A percentile compares a stretch with the other conserved stretches of the same genome.
These are phyloP conservation scores for Misgurnus mizolepis DNA, from an alignment of 2,113 vertebrate genomes.

Conservation along the genomic window DNA sequence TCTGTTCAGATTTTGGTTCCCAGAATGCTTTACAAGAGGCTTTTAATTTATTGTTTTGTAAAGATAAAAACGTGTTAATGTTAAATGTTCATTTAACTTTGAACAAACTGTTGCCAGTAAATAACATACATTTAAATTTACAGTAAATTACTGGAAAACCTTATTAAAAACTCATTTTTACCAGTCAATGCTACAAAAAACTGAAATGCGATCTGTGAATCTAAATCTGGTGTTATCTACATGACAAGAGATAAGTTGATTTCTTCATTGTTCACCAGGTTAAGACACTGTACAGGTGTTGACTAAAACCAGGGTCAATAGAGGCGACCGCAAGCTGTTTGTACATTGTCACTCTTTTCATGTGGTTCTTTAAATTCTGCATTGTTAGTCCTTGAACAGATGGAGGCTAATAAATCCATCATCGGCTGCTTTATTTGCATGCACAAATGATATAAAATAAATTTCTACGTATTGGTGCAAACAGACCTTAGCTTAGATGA, in stretches of 20 bases:
- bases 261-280: slow-evolving; percentile 64
- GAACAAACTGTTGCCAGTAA: too few species aligned
- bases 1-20: too few species aligned
- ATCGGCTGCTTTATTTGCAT: slow-evolving; percentile 55
- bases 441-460: slow-evolving; percentile 51
- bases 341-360: slow-evolving; percentile 44
- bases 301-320: slow-evolving; percentile 61
- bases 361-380: slow-evolving; percentile 50
- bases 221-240: slow-evolving; percentile 64
- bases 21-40: too few species aligned
- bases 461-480: slow-evolving; percentile 47
- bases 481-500: not conserved
- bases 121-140: too few species aligned
- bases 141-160: not conserved
- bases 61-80: too few species aligned
- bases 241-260: slow-evolving; percentile 65
- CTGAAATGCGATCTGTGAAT: slow-evolving; percentile 50
- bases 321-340: slow-evolving; percentile 53
- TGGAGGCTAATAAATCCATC: slow-evolving; percentile 64
- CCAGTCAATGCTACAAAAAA: not conserved
- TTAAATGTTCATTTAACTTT: too few species aligned
- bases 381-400: slow-evolving; percentile 65
- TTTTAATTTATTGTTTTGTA: too few species aligned
- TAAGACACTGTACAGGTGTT: slow-evolving; percentile 68
- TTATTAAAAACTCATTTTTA: not conserved